phyloP scores from a whole-genome alignment of 1,140 invertebrate genomes.

The Fopius arisanus region DNA sequence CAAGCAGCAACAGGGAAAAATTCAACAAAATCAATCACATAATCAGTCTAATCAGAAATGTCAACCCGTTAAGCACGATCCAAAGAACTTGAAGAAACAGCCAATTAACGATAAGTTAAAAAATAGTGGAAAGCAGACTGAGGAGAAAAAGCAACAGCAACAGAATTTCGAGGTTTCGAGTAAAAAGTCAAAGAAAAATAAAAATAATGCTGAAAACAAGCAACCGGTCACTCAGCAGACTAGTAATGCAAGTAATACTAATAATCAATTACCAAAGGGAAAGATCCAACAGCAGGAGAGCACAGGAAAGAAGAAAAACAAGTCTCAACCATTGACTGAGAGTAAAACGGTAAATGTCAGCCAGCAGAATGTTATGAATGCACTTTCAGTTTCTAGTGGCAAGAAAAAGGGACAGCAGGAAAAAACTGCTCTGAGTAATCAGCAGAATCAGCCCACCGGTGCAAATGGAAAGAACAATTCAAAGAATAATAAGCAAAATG shows the following conservation, averaged over 20 bases:
- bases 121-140: conserved; percentile 33
- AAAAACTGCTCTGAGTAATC: neutral
- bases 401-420: conserved; percentile 47
- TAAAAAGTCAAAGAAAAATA: conserved; percentile 56
- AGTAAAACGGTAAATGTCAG: conserved; percentile 34
- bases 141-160: conserved; percentile 42
- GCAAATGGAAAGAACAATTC: conserved; percentile 40
- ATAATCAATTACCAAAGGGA: conserved; percentile 37
- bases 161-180: conserved; percentile 39
- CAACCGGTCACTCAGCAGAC: conserved; percentile 49
- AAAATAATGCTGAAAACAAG: conserved; percentile 58
- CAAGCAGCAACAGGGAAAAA: conserved; percentile 2
- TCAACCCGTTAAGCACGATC: conserved; percentile 27
- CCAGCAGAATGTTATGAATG: conserved; percentile 38
- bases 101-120: conserved; percentile 47
- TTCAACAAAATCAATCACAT: conserved; percentile 16
- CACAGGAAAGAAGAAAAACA: conserved; percentile 44
- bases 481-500: conserved; percentile 34
- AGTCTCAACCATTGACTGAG: conserved; percentile 36
- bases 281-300: conserved; percentile 32
- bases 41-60: conserved; percentile 23
- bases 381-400: conserved; percentile 31
- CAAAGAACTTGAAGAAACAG: conserved; percentile 31
- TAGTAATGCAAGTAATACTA: conserved; percentile 32
- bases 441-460: conserved; percentile 40